A percentile compares a stretch with the other conserved stretches of the same genome.
Conservation (phyloP, 1,140 invertebrate species). For the Leptopilina boulardi region DNA sequence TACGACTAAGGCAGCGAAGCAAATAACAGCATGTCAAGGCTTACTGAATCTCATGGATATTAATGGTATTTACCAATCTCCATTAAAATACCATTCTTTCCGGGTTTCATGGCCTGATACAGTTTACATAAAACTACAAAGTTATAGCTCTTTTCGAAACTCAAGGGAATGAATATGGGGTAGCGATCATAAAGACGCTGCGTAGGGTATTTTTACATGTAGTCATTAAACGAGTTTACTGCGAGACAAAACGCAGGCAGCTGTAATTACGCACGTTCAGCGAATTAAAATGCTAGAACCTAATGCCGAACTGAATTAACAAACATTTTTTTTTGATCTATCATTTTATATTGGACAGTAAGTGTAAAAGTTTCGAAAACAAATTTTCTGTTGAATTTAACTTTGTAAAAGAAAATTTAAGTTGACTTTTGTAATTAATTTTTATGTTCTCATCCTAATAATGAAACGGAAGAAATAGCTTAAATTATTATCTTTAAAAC, state of each 20-base stretch:
- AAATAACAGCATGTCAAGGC: slow-evolving; percentile 60
- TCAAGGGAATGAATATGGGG: slow-evolving; percentile 51
- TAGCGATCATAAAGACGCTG: slow-evolving; percentile 63
- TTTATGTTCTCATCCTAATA: too few relatives aligned
- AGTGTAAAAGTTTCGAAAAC: not conserved
- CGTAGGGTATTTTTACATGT: slow-evolving; percentile 64
- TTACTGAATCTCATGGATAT: slow-evolving; percentile 51
- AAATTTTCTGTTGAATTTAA: slow-evolving; percentile 7
- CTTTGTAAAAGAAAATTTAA: not conserved
- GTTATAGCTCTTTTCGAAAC: slow-evolving; percentile 64
- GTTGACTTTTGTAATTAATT: too few relatives aligned
- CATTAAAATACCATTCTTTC: slow-evolving; percentile 63
- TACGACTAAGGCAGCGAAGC: slow-evolving; percentile 47
- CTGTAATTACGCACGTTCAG: slow-evolving; percentile 58
- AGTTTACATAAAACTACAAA: slow-evolving; percentile 73
- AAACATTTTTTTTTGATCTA: slow-evolving; percentile 33
- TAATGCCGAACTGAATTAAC: slow-evolving; percentile 5
- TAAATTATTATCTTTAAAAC: too few relatives aligned
- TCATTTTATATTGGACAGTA: not conserved
- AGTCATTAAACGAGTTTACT: slow-evolving; percentile 60
- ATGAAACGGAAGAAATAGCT: too few relatives aligned
- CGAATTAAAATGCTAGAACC: slow-evolving; percentile 44
- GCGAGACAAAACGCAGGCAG: slow-evolving; percentile 52
- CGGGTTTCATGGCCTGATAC: slow-evolving; percentile 67
- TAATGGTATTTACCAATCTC: slow-evolving; percentile 64